Evolutionary conservation across 1,140 invertebrate genomes (phyloP), one percentile per base, ranked within the genome.

Genomic region (Ganaspis sp.): DNA sequence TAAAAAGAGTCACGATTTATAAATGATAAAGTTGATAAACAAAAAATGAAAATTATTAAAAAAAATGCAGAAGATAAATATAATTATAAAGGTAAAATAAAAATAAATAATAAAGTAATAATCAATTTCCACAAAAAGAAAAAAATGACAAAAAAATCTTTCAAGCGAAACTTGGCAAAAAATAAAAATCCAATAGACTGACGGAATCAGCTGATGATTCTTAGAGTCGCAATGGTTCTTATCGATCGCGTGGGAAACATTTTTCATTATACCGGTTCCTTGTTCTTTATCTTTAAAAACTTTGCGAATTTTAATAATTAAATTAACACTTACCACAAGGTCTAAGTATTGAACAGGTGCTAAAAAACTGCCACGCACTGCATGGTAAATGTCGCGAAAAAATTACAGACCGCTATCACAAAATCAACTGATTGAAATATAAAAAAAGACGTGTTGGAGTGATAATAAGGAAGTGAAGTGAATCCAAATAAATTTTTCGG

Each of bases 331-430:
- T 26, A 90, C 89, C 87, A 53, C 86, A 81, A 81, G 75, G 78
- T 74, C 74, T 80, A 70, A 78, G 58, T 80, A 72, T 73, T 81
- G 73, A 85, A 82, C 80, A 73, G 78, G 85, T 89, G 88, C 89
- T 90, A 90, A 89, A 90, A 90, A 90, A 89, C 87, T 74, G 84
- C 81, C 38, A 81, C 69, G 73, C 82, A 73, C 83, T 82, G 82
- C 89, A 90, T 89, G 76, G 42, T 85, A 82, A 75, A 38, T 72
- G 71, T 26, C 80, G 74, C 73, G 75, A 81, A 81, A 82, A 19
- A 11, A 38, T 26, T 40, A 74, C 70, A 69, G 42, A 75, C 54
- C 29, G 15, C 40, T 71, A 69, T 15, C 12, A 26, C 9, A 21
- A 73, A 45, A 71, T 29, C 26, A 37, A n/a, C n/a, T n/a, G 12